phyloP scores from a whole-genome alignment of 2,113 vertebrate species.

The Pangasianodon gigas region DNA sequence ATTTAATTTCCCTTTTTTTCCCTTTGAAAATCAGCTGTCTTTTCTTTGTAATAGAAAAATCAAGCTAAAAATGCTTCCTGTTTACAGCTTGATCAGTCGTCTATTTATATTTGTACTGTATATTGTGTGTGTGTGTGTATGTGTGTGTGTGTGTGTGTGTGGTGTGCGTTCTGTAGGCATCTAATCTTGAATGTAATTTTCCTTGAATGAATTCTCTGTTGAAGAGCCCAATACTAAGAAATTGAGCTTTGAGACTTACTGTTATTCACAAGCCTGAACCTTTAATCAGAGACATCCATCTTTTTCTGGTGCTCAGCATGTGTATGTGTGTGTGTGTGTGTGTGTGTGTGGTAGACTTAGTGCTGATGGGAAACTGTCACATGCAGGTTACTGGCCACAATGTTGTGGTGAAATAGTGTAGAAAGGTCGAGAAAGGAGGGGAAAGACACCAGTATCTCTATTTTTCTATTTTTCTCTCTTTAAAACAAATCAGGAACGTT shows the following conservation, averaged over 20 bases:
- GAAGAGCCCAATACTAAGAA: slow-evolving; percentile 52
- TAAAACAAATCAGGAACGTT: background rate
- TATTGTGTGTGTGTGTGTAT: slow-evolving; percentile 19
- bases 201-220: slow-evolving; percentile 31
- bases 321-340: slow-evolving; percentile 27
- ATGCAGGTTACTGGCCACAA: slow-evolving; percentile 60
- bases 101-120: slow-evolving; percentile 48
- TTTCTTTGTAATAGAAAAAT: slow-evolving; percentile 12
- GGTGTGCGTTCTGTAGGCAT: slow-evolving; percentile 10
- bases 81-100: slow-evolving; percentile 3
- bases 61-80: slow-evolving; percentile 24
- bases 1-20: background rate
- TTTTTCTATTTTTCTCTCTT: slow-evolving; percentile 7
- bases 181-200: slow-evolving; percentile 52
- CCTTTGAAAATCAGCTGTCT: background rate
- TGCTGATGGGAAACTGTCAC: slow-evolving; percentile 45
- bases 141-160: slow-evolving; percentile 4
- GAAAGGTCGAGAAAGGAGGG: slow-evolving; percentile 65
- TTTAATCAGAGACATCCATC: slow-evolving; percentile 29
- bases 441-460: slow-evolving; percentile 61
- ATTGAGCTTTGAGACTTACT: slow-evolving; percentile 3
- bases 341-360: slow-evolving; percentile 20
- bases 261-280: slow-evolving; percentile 30
- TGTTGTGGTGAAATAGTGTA: slow-evolving; percentile 57
- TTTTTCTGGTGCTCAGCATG: slow-evolving; percentile 29